Conservation (phyloP, 2,888 invertebrate species). For the Apantesis nais region DNA sequence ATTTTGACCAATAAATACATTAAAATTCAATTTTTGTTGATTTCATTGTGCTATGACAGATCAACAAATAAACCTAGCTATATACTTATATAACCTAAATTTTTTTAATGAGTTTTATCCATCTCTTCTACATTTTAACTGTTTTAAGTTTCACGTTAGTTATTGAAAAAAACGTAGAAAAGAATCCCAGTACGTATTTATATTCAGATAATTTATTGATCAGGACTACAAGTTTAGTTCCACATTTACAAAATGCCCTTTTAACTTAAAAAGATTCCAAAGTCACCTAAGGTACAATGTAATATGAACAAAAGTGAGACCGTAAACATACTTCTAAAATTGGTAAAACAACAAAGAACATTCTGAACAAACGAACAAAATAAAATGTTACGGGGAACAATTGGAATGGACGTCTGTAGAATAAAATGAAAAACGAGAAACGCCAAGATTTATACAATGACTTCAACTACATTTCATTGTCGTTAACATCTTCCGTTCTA, state of each 20-base stretch:
- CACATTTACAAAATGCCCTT: neutral
- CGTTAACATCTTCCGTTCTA: constrained; percentile 62
- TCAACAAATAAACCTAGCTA: no score
- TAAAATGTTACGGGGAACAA: constrained; percentile 38
- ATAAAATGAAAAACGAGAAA: constrained; percentile 44
- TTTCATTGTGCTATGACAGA: neutral
- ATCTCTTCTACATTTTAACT: neutral
- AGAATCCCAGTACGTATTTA: neutral
- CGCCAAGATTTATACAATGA: constrained; percentile 49
- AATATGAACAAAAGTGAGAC: neutral
- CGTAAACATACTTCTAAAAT: constrained; percentile 14
- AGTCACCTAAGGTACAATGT: constrained; percentile 1
- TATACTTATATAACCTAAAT: no score
- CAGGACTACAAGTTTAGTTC: neutral
- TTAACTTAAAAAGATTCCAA: constrained; percentile 8
- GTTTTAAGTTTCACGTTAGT: neutral
- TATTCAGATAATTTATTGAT: neutral
- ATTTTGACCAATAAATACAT: neutral
- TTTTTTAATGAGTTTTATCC: neutral
- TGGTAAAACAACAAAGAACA: constrained; percentile 29
- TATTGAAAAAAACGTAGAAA: neutral
- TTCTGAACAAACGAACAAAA: constrained; percentile 32
- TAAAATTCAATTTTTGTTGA: neutral
- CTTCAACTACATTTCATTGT: constrained; percentile 54
- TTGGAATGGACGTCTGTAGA: constrained; percentile 28